Base-by-base conservation (phyloP, 2,888 invertebrate species). In the Listrodromus nycthemerus region DNA sequence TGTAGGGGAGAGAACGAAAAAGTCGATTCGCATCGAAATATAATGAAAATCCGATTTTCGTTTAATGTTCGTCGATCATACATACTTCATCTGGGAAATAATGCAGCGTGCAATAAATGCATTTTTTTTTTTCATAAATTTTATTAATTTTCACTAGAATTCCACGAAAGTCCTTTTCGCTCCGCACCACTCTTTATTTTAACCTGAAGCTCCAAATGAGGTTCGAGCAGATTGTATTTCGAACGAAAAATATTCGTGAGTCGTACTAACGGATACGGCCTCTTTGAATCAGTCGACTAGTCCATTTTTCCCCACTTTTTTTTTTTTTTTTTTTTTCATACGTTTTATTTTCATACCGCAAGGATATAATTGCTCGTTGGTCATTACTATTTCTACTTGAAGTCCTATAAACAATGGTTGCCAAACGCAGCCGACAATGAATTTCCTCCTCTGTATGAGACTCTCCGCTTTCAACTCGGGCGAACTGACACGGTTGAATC, bases 401-500 rank as follows among this genome's bases (percentile, higher is more conserved):
- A 16, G 6, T 61, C 27, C 27, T 13, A 27, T 30, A 27, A 61
- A 61, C 61, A 61, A 61, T 61, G 61, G 27, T 45, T 13, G 16
- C 13, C 19, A 37, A 33, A 16, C 37, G 21, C 37, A 33, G 37
- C 19, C 37, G 37, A 37, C 21, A 33, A 10, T 10, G 41, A 61
- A 74, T 48, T 48, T 45, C 61, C 48, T 74, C 19, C 21, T 45
- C 21, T 63, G 21, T 19, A 41, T 24, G 63, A 71, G n/a, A 66
- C 30, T 45, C 41, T 5, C 52, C 24, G 27, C 70, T 61, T 52
- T 41, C 52, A 19, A 16, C 16, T 13, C 24, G 41, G 63, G 24
- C 52, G 48, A 33, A 21, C 52, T 61, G 24, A 74, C 69, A 27
- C 63, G 21, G 37, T 67, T 63, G 69, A 63, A 82, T 82, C 61